Conservation (phyloP, 2,797 vertebrate genomes). For the Tympanoctomys barrerae region DNA sequence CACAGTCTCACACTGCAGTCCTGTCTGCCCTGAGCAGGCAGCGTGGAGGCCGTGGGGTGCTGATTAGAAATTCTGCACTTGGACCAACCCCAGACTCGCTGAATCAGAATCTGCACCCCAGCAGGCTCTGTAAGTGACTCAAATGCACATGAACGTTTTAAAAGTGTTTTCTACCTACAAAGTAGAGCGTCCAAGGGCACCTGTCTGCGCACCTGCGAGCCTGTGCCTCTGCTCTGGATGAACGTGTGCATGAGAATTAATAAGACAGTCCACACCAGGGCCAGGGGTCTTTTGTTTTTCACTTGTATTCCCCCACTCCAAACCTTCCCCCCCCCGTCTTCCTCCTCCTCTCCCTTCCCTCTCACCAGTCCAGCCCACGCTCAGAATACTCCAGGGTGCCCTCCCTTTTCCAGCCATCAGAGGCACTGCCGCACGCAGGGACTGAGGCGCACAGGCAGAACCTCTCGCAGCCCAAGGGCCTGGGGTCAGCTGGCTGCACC, state of each 20-base stretch:
- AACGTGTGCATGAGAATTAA: not conserved
- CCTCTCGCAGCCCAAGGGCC: not conserved
- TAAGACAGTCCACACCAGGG: not conserved
- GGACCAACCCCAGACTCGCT: not conserved
- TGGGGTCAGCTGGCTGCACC: not conserved
- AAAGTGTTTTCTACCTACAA: not conserved
- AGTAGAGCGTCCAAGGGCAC: not conserved
- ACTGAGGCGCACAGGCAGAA: not conserved
- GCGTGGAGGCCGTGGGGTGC: not conserved
- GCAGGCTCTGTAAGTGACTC: not conserved
- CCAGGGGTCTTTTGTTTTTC: not conserved
- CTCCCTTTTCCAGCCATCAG: not conserved
- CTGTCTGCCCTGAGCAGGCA: not conserved
- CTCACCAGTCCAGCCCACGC: not conserved
- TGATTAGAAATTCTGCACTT: not conserved
- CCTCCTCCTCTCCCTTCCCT: not conserved
- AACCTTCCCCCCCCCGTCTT: not conserved
- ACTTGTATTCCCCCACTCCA: not conserved
- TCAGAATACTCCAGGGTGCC: not conserved
- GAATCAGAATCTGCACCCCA: slow-evolving; percentile 3
- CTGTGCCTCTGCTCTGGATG: not conserved
- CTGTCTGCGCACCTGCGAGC: not conserved
- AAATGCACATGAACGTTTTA: not conserved
- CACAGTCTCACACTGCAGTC: not conserved
- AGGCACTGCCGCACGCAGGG: not conserved